These are phyloP conservation scores for Salmo trutta DNA, from an alignment of 2,797 vertebrate species.

Conservation along the genomic window DNA sequence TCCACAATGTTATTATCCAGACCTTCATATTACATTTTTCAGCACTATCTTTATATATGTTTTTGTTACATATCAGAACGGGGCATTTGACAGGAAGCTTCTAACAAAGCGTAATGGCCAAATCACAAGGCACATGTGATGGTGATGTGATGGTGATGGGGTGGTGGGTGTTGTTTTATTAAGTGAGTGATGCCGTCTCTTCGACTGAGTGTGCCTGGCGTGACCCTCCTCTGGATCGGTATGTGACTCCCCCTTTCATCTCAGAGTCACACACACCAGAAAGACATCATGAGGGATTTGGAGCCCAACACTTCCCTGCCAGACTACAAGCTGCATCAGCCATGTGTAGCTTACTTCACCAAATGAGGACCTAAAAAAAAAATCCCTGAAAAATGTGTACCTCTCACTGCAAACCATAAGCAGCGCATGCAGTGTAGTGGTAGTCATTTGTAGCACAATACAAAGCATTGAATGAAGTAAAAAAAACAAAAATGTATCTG, in stretches of 20 bases:
- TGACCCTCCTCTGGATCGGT: too few relatives aligned
- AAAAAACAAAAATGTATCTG: not conserved
- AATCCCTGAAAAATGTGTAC: not conserved
- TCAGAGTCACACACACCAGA: conserved; percentile 11
- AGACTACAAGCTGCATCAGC: not conserved
- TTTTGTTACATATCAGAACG: conserved; percentile 15
- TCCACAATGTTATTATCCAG: not conserved
- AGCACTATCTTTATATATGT: not conserved
- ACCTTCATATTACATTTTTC: not conserved
- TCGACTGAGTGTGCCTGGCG: conserved; percentile 31
- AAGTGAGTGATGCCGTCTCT: conserved; percentile 44
- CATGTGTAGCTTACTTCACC: not conserved
- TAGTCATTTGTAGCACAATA: not conserved
- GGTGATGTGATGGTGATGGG: not conserved
- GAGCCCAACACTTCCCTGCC: not conserved
- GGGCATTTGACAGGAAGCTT: conserved; percentile 43
- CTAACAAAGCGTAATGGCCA: conserved; percentile 32
- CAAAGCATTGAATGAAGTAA: not conserved
- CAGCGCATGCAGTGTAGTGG: not conserved
- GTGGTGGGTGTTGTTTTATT: conserved; percentile 58
- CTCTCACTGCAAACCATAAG: not conserved
- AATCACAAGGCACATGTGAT: conserved; percentile 39
- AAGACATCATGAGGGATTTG: conserved; percentile 1
- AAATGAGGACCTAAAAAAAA: not conserved
- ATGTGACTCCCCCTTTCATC: conserved; percentile 39